phyloP scores from a whole-genome alignment of 2,797 vertebrate species.

The Chelon labrosus region DNA sequence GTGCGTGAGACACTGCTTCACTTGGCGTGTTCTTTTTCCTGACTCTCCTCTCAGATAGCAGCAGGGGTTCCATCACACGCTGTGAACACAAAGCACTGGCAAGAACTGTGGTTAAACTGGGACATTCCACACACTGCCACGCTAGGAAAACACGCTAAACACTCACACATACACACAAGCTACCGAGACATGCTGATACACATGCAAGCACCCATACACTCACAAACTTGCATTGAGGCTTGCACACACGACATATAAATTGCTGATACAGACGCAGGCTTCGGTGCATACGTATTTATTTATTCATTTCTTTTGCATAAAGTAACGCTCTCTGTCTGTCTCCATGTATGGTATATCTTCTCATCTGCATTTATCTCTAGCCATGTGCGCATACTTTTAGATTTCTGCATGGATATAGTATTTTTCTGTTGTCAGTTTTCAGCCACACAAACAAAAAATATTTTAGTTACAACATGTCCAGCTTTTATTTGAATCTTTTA shows the following conservation, averaged over 20 bases:
- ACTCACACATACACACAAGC: slow-evolving; percentile 27
- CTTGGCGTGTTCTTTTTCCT: not conserved
- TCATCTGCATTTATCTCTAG: too few species aligned
- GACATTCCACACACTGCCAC: slow-evolving; percentile 62
- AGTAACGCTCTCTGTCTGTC: too few species aligned
- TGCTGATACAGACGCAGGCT: slow-evolving; percentile 21
- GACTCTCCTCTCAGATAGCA: slow-evolving; percentile 33
- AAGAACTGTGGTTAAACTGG: slow-evolving; percentile 71
- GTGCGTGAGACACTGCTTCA: too few species aligned
- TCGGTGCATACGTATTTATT: too few species aligned
- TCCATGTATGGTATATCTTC: too few species aligned
- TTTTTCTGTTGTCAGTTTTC: not conserved
- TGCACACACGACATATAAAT: slow-evolving; percentile 25
- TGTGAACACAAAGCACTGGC: slow-evolving; percentile 62
- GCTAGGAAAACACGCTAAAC: slow-evolving; percentile 27
- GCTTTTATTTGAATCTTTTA: slow-evolving; percentile 11
- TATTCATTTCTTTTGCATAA: too few species aligned
- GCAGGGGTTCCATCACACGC: slow-evolving; percentile 60
- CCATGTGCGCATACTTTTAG: not conserved
- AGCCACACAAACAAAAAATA: not conserved
- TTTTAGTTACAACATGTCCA: slow-evolving; percentile 4
- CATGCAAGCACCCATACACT: slow-evolving; percentile 23
- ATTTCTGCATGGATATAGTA: not conserved
- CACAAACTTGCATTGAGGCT: slow-evolving; percentile 24
- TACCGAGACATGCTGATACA: slow-evolving; percentile 29